Evolutionary conservation across 2,113 vertebrate species (phyloP).

Genomic region (Physeter macrocephalus): DNA sequence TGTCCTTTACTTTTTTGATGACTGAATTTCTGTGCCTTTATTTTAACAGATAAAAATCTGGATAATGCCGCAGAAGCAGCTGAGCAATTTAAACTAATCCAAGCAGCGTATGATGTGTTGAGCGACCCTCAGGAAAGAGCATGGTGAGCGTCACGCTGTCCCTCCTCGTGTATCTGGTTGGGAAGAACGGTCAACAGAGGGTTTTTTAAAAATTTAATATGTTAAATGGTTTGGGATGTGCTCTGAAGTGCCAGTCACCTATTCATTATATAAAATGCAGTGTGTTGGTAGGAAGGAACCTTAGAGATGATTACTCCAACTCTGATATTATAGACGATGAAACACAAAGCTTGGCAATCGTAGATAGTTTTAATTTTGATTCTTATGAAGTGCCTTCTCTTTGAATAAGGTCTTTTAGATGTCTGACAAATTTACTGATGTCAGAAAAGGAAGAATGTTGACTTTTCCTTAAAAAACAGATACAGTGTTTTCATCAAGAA

Average conservation of each 20-base stretch:
- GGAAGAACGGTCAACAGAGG: background rate
- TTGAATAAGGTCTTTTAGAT: background rate
- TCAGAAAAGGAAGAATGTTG: background rate
- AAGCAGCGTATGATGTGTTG: slow-evolving; percentile 96
- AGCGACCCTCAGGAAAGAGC: slow-evolving; percentile 96
- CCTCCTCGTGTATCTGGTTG: background rate
- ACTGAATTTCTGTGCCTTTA: background rate
- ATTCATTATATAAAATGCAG: background rate
- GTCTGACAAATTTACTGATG: background rate
- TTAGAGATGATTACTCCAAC: background rate
- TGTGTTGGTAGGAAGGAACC: background rate
- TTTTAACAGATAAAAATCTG: slow-evolving; percentile 92
- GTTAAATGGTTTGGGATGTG: background rate
- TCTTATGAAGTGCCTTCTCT: background rate
- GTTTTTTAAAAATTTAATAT: background rate
- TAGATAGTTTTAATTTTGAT: background rate
- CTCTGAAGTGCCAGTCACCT: background rate
- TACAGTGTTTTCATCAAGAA: background rate
- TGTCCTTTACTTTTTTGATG: background rate
- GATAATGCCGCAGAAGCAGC: slow-evolving; percentile 92
- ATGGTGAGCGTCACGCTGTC: slow-evolving; percentile 80
- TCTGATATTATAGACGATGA: background rate
- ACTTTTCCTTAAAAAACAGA: background rate
- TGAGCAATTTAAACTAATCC: slow-evolving; percentile 95
- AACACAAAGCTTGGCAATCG: background rate